Evolutionary conservation across 2,888 invertebrate species (phyloP), one percentile per base, ranked within the genome.

Genomic region (Thereva unica): DNA sequence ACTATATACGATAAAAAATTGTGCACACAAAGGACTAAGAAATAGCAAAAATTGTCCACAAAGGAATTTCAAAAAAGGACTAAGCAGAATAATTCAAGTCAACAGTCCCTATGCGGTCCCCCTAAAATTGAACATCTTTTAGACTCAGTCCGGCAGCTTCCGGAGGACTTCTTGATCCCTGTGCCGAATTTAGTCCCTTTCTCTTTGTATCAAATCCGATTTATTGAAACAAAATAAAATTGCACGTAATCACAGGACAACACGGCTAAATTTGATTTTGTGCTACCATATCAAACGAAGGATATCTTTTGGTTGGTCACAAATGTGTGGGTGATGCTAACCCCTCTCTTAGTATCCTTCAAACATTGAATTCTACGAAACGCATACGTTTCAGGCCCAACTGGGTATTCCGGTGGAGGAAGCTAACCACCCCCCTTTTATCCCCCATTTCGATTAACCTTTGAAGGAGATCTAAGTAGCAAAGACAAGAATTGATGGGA

Each of bases 231-330:
- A 65, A 55, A 65, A 41, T 49, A 64, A 64, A 64, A 64, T 55
- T 64, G 23, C 9, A 40, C 47, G 41, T 55, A 65, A 65, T 65
- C 65, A 65, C 35, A 50, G 50, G 35, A 64, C 53, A 53, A 56
- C 64, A 68, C 10, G 61, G 56, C 63, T 12, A 66, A 66, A 68
- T 68, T 67, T 54, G 57, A 66, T 68, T 68, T 64, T 41, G 35
- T 49, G 44, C 56, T 35, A 68, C 23, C 66, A 59, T 68, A 67
- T 66, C 54, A 64, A 64, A 67, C 66, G 63, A 50, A 44, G 41
- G 9, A 55, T 38, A 10, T 41, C 42, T 66, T 66, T 47, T 63
- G 68, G 59, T 67, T 59, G 53, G 52, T 68, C 23, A 23, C 23
- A 23, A 23, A 23, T 23, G 23, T 23, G 23, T 23, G 23, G 23